Evolutionary conservation across 1,140 invertebrate genomes (phyloP), one percentile per base, ranked within the genome.

Genomic region (Heliconius hermathena): DNA sequence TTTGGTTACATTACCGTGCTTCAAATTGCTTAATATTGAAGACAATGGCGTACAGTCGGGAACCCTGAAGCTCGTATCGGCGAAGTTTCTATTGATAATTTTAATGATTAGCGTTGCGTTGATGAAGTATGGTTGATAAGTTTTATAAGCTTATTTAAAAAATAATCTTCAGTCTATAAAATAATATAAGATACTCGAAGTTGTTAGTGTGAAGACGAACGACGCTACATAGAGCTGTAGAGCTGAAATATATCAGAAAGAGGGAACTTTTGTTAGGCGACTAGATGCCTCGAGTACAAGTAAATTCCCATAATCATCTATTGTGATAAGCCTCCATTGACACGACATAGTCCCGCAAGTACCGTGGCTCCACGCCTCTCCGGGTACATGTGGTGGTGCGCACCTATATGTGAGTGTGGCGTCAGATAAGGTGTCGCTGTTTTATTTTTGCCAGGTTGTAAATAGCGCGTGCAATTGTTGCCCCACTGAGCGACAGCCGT

Each of bases 401-500:
- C n/a, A n/a, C n/a, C n/a, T n/a, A n/a, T 11, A 33, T 71, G 8
- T 9, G 54, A 11, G 60, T 29, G 8, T 66, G 13, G 36, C 81
- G 79, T 81, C 74, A 78, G 83, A 82, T 80, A 82, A 80, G 71
- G 81, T 80, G 80, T 76, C 81, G 71, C 54, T 73, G 79, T 82
- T 82, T 79, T 87, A 85, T 85, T 85, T 87, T 82, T 85, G 83
- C 81, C 81, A 20, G 20, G 81, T 79, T 57, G 81, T 81, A 85
- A 86, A 86, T 86, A 86, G 85, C 83, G 77, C 82, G 77, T 79
- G 60, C 60, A 66, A 72, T 79, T 77, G 78, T 49, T 82, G 81
- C 74, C 81, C 80, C 82, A 81, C 79, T 83, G 81, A 83, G 80
- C 77, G 81, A 82, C 79, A 80, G 77, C 54, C 54, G 49, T 1